Percentiles rank a stretch among this genome's conserved stretches.
Evolutionary conservation across 2,797 vertebrate species (phyloP).

Genomic region (Monodelphis domestica): DNA sequence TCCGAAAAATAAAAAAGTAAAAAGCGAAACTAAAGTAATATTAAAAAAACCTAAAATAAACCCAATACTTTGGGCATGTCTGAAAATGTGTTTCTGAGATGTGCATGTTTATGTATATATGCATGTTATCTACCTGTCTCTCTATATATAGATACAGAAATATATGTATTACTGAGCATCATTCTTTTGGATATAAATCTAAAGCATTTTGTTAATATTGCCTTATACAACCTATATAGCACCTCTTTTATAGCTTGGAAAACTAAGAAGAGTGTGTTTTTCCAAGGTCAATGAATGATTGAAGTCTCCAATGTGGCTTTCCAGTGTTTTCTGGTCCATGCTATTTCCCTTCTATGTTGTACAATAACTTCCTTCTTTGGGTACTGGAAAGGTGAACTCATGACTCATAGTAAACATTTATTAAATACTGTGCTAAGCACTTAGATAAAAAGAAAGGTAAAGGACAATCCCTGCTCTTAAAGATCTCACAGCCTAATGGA

Average conservation of each 20-base stretch:
- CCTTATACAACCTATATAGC: slow-evolving; percentile 31
- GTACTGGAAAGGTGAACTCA: background rate
- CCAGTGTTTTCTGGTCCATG: slow-evolving; percentile 14
- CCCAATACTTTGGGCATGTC: background rate
- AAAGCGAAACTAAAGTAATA: too few relatives aligned
- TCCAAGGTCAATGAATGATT: slow-evolving; percentile 7
- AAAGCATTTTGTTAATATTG: slow-evolving; percentile 34
- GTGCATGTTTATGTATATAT: background rate
- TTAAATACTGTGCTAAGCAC: background rate
- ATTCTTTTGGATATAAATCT: slow-evolving; percentile 19
- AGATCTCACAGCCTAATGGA: background rate
- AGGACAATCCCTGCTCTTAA: too few relatives aligned
- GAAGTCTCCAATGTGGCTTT: background rate
- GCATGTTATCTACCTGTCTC: background rate
- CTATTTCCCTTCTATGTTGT: slow-evolving; percentile 10
- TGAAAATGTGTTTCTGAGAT: background rate
- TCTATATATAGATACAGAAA: background rate
- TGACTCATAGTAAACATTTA: background rate
- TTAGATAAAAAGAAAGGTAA: background rate
- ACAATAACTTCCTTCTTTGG: background rate
- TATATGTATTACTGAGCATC: background rate
- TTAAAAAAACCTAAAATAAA: too few relatives aligned
- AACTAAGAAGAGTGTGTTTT: slow-evolving; percentile 10
- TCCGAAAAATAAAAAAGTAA: too few relatives aligned
- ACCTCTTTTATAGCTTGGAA: slow-evolving; percentile 32